Evolutionary conservation across 2,888 invertebrate genomes (phyloP).

Genomic region (Melipona beecheii): DNA sequence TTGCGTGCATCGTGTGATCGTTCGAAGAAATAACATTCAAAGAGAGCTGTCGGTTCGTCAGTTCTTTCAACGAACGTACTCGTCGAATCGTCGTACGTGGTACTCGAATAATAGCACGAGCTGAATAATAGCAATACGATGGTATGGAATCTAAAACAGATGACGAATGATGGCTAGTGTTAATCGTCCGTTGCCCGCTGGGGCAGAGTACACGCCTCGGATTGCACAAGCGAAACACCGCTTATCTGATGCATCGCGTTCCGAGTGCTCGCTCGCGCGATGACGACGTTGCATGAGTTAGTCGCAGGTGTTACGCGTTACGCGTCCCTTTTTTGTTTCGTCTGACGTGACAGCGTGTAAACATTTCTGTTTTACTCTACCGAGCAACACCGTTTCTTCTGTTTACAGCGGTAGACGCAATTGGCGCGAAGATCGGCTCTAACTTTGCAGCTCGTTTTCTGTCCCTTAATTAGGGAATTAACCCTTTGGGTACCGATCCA

Average conservation of each 20-base stretch:
- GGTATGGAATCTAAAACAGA: constrained; percentile 11
- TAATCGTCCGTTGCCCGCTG: constrained; percentile 13
- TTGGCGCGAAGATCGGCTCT: too few species aligned
- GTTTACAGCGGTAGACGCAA: too few species aligned
- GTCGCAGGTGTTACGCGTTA: constrained; percentile 46
- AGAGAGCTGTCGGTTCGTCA: neutral
- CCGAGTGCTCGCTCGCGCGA: neutral
- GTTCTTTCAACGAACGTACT: neutral
- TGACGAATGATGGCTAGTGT: constrained; percentile 22
- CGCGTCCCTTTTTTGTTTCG: constrained; percentile 24
- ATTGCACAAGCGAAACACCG: constrained; percentile 43
- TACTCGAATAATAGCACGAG: too few species aligned
- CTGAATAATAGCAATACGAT: neutral
- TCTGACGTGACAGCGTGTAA: constrained; percentile 20
- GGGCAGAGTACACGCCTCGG: constrained; percentile 6
- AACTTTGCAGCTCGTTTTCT: too few species aligned
- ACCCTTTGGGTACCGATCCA: too few species aligned
- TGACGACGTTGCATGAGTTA: constrained; percentile 35
- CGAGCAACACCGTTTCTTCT: neutral
- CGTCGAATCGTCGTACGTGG: neutral
- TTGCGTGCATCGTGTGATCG: neutral
- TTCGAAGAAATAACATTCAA: neutral
- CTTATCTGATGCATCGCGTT: constrained; percentile 45
- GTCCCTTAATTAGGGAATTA: too few species aligned
- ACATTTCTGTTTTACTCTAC: constrained; percentile 13